A percentile compares a stretch with the other conserved stretches of the same genome.
Conservation (phyloP, 37 sponge, comb jelly and placozoan genomes). For the Crambe crambe region DNA sequence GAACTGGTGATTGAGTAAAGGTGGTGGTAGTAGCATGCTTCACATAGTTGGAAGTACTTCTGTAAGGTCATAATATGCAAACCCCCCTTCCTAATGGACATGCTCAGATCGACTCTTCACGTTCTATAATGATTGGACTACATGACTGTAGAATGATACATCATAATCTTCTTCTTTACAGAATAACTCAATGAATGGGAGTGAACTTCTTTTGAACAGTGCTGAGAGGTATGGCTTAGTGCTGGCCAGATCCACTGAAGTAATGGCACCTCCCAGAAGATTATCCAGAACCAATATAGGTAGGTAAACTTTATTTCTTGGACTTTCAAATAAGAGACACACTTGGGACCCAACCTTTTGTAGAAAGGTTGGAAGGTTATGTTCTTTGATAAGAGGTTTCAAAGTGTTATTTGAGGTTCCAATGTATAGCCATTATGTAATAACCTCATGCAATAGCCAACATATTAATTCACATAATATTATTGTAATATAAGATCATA, state of each 20-base stretch:
- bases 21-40: no score
- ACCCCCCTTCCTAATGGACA: no score
- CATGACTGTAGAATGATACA: neutral
- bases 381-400: neutral
- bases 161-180: neutral
- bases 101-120: no score
- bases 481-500: no score
- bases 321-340: no score
- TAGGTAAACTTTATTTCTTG: neutral
- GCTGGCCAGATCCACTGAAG: neutral
- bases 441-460: neutral
- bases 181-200: neutral
- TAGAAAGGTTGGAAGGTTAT: neutral
- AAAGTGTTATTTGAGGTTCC: neutral
- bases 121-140: no score
- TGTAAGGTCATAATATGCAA: no score
- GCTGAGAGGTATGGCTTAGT: constrained; percentile 26
- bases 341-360: no score
- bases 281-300: constrained; percentile 12
- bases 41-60: no score
- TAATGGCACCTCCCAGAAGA: neutral
- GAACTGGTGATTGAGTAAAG: no score
- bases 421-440: neutral
- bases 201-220: constrained; percentile 16
- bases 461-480: neutral